Evolutionary conservation across 2,113 vertebrate genomes (phyloP), one percentile per base, ranked within the genome.

Genomic region (Megaceryle torquata): DNA sequence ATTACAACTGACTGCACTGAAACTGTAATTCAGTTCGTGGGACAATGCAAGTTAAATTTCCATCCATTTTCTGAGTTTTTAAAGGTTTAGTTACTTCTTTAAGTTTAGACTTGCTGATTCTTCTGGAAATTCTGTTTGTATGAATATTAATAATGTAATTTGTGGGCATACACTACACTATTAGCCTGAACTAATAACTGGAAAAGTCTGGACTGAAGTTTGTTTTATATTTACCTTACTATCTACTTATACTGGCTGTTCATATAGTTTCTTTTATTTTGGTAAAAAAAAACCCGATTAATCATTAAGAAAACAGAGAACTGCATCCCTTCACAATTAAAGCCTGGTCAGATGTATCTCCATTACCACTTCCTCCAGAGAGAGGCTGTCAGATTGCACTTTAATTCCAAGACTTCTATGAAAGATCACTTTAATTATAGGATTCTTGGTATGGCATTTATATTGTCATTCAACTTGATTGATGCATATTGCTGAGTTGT

Each of bases 401-500:
- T 96, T 96, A 93, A 93, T 96, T 96, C 44, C 81, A 87, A 93
- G 63, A 94, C 39, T 82, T 92, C 56, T 95, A 53, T 96, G 95
- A 97, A 97, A 95, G 82, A 97, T 97, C 80, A 88, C 28, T n/a
- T 93, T 96, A 97, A 97, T 97, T 97, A 95, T n/a, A 96, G 35
- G 91, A 84, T 78, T 93, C 46, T 59, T 96, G 86, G 35, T 63
- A 86, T 76, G 13, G 25, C 31, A 86, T 97, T 97, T 97, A 95
- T 91, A 80, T 92, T 98, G 89, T 96, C 95, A 97, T 91, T 98
- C 92, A 96, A 4, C 10, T 41, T 96, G 96, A 97, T 71, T 88
- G 91, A 97, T 97, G 76, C 43, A 75, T 90, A 89, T 97, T 97
- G 85, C 93, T 96, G 85, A 97, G 53, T 74, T 97, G 88, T 95